These are phyloP conservation scores for Menidia menidia DNA, from an alignment of 2,797 vertebrate genomes.

Conservation along the genomic window DNA sequence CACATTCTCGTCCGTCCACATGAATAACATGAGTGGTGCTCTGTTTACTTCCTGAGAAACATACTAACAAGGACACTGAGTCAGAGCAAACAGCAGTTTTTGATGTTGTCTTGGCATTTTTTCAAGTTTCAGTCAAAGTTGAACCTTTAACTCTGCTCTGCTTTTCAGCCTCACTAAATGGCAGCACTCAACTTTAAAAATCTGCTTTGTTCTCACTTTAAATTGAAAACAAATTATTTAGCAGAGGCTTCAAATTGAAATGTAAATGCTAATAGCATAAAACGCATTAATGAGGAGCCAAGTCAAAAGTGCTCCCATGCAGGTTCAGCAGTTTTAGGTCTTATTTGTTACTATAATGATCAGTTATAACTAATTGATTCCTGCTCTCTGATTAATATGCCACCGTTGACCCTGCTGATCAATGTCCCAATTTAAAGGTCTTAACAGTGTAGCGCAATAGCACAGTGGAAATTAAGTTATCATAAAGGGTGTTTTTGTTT, in stretches of 20 bases:
- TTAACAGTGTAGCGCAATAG: neutral
- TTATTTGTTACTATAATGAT: too few relatives aligned
- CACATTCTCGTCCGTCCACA: neutral
- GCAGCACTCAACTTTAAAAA: neutral
- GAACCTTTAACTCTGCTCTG: neutral
- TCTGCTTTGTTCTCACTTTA: neutral
- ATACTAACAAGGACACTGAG: neutral
- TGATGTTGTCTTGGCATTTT: neutral
- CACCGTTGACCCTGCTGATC: neutral
- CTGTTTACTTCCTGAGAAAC: neutral
- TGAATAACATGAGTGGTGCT: neutral
- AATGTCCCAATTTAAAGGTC: neutral
- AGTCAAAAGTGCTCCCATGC: too few relatives aligned
- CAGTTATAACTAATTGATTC: too few relatives aligned
- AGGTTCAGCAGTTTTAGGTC: too few relatives aligned
- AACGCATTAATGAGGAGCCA: too few relatives aligned
- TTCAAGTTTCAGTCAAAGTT: neutral
- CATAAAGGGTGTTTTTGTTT: neutral
- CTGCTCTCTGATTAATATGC: neutral
- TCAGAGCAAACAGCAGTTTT: neutral
- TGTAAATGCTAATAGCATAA: too few relatives aligned
- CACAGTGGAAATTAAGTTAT: slow-evolving; percentile 4
- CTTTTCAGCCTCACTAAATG: neutral
- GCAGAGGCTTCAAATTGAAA: neutral
- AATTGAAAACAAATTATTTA: neutral